Evolutionary conservation across 2,797 vertebrate genomes (phyloP), one percentile per base, ranked within the genome.

Genomic region (Poeciliopsis infans): DNA sequence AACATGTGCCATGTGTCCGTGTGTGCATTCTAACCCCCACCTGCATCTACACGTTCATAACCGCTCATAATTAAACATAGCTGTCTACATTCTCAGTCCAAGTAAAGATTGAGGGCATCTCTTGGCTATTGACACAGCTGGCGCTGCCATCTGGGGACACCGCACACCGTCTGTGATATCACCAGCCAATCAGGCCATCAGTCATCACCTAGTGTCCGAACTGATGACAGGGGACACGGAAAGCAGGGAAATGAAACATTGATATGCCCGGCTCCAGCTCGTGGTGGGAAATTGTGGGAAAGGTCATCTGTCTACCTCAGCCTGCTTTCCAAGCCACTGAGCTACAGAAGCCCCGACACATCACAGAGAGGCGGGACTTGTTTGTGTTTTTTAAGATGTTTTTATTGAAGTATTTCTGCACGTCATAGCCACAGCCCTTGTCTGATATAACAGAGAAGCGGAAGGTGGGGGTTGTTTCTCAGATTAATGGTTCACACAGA

Each of bases 401-500:
- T 82, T 76, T 64, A 72, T 59, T 69, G 45, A 79, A 73, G 75
- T 85, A 80, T 85, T 75, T 81, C 76, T 81, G 75, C 64, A 8
- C 75, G 68, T 74, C 85, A 79, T 53, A 81, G 75, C 92, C 91
- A 85, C 88, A 90, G 89, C 91, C 89, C 84, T 90, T 90, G 88
- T 87, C 87, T 93, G 87, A 86, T 87, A 88, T 88, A 88, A 87
- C 76, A 82, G 83, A 78, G 81, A 46, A 68, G 43, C 85, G 20
- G 82, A 33, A 83, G 77, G 74, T 66, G 41, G 59, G 53, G 68
- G 79, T 33, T 66, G 51, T 74, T 85, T 86, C 66, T 71, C 87
- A 87, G 96, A 98, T 97, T 97, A 97, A 98, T 97, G 96, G 93
- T 91, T 76, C 90, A 93, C 94, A 95, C 93, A 84, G 86, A 82